Percentiles rank a stretch among this genome's conserved stretches.
Conservation (phyloP, 1,140 invertebrate species). For the Zophobas morio region DNA sequence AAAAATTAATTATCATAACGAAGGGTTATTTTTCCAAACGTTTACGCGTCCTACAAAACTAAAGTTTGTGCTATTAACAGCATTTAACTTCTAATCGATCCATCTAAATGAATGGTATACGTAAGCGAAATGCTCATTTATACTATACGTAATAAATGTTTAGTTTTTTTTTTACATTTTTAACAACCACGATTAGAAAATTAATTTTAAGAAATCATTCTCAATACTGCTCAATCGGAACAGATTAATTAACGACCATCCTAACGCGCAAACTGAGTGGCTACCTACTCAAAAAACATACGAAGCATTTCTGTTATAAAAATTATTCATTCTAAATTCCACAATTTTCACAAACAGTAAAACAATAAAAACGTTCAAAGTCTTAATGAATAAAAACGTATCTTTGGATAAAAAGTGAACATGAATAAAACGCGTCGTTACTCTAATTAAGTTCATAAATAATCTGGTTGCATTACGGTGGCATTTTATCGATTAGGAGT, state of each 20-base stretch:
- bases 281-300: background rate
- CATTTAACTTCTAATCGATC: no score
- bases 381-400: no score
- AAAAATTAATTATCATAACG: conserved; percentile 12
- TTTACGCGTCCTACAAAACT: background rate
- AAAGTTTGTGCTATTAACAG: background rate
- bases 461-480: background rate
- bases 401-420: background rate
- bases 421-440: background rate
- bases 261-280: no score
- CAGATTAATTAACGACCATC: no score
- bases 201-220: no score
- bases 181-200: no score
- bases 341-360: background rate
- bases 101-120: no score
- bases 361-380: background rate
- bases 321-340: background rate
- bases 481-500: background rate
- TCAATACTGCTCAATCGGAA: no score
- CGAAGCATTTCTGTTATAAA: background rate
- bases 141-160: no score
- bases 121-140: no score
- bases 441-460: background rate
- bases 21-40: background rate
- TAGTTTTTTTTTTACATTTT: no score